Evolutionary conservation across 2,113 vertebrate genomes (phyloP), one percentile per base, ranked within the genome.

Genomic region (Upupa epops): DNA sequence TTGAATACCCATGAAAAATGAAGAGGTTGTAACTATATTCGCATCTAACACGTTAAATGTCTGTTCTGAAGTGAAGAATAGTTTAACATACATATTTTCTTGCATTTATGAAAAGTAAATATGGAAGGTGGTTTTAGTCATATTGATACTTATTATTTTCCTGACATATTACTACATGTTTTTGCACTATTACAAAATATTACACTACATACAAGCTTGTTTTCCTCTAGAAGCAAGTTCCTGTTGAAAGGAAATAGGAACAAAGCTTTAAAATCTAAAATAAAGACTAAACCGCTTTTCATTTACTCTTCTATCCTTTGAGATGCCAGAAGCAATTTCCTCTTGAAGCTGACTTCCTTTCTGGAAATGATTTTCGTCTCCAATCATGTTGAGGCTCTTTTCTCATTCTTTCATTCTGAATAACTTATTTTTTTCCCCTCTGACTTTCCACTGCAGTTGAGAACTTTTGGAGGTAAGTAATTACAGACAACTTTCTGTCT

Each of bases 311-410:
- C 94, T 96, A 86, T 93, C 77, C 93, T 97, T 96, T 97, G 95
- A 95, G 93, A 95, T 94, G 96, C 93, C 97, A 97, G 94, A 96
- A 97, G 91, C 83, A 94, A 96, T 97, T 98, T 97, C 95, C 95
- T 97, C 94, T 95, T 83, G 96, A 96, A 97, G 91, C 90, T 95
- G 91, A 97, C 96, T 97, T 98, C 97, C 97, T 97, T 97, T 98
- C 96, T 97, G 97, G 96, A 97, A 98, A 95, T 95, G 90, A 97
- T 97, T 97, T 98, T 97, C 84, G 42, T 97, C 97, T 97, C 95
- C 93, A 97, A 96, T 89, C 94, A 95, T 92, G 59, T 83, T 95
- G 89, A 97, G 94, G 88, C 93, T 94, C 83, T 93, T 81, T 92
- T 93, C 91, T 93, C 71, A 92, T 95, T 96, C 94, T 90, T 95